phyloP scores from a whole-genome alignment of 2,113 vertebrate genomes.

The Scopus umbretta region DNA sequence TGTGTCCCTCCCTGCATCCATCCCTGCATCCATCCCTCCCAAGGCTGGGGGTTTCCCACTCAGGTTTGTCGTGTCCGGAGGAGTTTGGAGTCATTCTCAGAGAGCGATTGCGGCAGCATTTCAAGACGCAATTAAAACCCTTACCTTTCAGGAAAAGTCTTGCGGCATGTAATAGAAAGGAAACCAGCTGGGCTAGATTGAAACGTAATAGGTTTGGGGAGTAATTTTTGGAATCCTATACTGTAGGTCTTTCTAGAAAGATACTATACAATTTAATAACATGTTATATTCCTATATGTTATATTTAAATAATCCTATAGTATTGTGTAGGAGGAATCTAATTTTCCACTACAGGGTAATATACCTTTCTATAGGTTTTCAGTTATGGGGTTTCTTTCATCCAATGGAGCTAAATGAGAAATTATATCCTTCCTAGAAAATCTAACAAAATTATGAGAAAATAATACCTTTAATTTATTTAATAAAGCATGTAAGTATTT shows the following conservation, averaged over 20 bases:
- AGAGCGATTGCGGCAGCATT: not conserved
- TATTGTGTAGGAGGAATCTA: slow-evolving; percentile 41
- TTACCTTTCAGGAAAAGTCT: not conserved
- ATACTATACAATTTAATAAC: slow-evolving; percentile 34
- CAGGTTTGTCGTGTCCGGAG: not conserved
- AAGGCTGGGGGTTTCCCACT: not conserved
- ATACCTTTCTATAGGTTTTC: slow-evolving; percentile 18
- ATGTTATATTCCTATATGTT: not conserved
- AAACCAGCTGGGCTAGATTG: slow-evolving; percentile 19
- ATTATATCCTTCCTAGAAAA: slow-evolving; percentile 38
- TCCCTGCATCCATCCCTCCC: too few relatives aligned
- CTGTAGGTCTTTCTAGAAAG: slow-evolving; percentile 45
- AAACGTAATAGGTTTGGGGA: not conserved
- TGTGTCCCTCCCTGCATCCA: accelerated
- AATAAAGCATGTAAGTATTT: not conserved
- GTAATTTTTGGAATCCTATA: slow-evolving; percentile 22
- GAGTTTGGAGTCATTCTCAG: not conserved
- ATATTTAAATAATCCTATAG: slow-evolving; percentile 32
- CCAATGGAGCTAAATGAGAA: slow-evolving; percentile 15
- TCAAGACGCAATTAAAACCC: not conserved
- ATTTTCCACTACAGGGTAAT: slow-evolving; percentile 16
- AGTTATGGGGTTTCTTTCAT: not conserved
- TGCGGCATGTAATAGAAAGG: not conserved
- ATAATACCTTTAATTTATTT: slow-evolving; percentile 39
- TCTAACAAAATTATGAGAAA: not conserved